Percentiles rank a stretch among this genome's conserved stretches.
phyloP scores from a whole-genome alignment of 2,113 vertebrate species.

The Melanotaenia duboulayi region DNA sequence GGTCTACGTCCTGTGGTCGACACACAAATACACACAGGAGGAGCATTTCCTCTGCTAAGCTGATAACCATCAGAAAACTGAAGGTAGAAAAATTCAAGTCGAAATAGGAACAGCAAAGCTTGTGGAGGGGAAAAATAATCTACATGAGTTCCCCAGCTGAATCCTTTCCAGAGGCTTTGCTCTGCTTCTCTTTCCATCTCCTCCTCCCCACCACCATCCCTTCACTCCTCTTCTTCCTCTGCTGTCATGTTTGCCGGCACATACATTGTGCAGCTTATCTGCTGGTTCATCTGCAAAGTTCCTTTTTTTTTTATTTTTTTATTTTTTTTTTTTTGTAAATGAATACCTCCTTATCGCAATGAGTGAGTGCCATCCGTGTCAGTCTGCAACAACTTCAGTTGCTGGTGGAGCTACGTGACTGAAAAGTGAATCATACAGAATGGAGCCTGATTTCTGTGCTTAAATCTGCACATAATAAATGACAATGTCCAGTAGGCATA shows the following conservation, averaged over 20 bases:
- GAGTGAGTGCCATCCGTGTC: conserved; percentile 62
- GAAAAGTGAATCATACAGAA: conserved; percentile 26
- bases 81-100: conserved; percentile 68
- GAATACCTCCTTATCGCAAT: conserved; percentile 73
- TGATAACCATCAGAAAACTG: conserved; percentile 81
- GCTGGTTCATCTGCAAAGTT: conserved; percentile 59
- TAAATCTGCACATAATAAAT: background rate
- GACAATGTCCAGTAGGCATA: background rate
- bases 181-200: conserved; percentile 11
- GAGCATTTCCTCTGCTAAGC: conserved; percentile 67
- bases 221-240: conserved; percentile 35
- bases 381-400: conserved; percentile 55
- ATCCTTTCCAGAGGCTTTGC: conserved; percentile 57
- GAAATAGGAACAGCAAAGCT: conserved; percentile 77
- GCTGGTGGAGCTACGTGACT: conserved; percentile 27
- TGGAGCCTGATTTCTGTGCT: background rate
- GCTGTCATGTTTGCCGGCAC: conserved; percentile 66
- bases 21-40: conserved; percentile 36
- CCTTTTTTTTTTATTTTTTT: no score
- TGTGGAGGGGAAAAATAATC: conserved; percentile 75
- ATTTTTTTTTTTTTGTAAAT: conserved; percentile 58
- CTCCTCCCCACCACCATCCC: background rate
- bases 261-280: conserved; percentile 77
- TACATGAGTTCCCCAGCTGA: conserved; percentile 73
- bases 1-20: conserved; percentile 23